Conservation (phyloP, 92 coral and sea anemone genomes). For the Hydrozoanthus gracilis region DNA sequence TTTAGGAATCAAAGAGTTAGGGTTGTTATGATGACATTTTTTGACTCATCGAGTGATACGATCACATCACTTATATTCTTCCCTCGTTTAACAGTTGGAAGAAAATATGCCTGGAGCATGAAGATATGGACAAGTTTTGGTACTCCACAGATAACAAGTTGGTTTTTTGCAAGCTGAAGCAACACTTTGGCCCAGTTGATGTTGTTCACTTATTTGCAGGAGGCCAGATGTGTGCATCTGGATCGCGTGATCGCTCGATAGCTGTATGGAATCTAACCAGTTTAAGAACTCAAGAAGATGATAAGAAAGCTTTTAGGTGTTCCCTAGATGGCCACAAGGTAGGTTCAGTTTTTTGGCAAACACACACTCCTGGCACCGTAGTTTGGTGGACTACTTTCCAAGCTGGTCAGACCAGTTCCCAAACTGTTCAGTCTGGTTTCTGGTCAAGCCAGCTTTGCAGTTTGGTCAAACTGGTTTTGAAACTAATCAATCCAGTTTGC, state of each 20-base stretch:
- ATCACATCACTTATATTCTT: not conserved
- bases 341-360: not conserved
- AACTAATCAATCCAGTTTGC: no score
- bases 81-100: constrained; percentile 68
- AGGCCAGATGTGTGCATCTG: constrained; percentile 83
- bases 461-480: no score
- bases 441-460: no score
- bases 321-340: constrained; percentile 90
- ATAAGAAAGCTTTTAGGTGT: constrained; percentile 71
- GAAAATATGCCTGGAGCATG: constrained; percentile 84
- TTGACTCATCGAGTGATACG: no score
- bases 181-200: constrained; percentile 89
- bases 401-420: no score
- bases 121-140: constrained; percentile 91
- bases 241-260: constrained; percentile 78
- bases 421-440: no score
- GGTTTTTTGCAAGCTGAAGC: constrained; percentile 74
- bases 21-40: no score
- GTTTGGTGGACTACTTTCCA: no score
- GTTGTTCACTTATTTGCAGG: constrained; percentile 78
- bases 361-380: no score
- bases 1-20: no score
- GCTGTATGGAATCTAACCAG: constrained; percentile 75
- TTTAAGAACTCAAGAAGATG: constrained; percentile 61
- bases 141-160: constrained; percentile 57